Percentiles rank a stretch among this genome's conserved stretches.
These are phyloP conservation scores for Fratercula arctica DNA, from an alignment of 2,797 vertebrate genomes.

Conservation along the genomic window DNA sequence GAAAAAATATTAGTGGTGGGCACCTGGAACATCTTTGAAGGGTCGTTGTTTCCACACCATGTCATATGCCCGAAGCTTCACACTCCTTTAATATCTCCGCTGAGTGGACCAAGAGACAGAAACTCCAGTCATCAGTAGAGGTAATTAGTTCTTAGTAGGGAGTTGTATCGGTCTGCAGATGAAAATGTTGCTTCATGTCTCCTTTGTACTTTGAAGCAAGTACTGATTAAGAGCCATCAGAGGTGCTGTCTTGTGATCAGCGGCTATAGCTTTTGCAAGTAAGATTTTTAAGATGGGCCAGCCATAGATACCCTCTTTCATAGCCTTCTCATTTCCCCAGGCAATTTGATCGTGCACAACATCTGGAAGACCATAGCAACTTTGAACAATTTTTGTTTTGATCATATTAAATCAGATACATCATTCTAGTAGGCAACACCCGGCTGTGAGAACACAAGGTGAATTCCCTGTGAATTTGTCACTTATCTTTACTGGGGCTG, in stretches of 20 bases:
- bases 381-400: background rate
- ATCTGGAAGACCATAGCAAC: background rate
- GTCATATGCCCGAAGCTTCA: background rate
- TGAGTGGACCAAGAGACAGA: background rate
- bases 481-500: background rate
- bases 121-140: background rate
- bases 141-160: background rate
- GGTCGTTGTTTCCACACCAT: rapidly evolving
- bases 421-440: background rate
- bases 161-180: background rate
- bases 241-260: background rate
- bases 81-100: background rate
- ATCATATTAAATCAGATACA: background rate
- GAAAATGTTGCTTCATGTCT: background rate
- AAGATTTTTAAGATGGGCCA: background rate
- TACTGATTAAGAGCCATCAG: background rate
- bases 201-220: background rate
- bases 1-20: background rate
- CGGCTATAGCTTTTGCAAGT: background rate
- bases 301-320: background rate
- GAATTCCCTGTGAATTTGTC: background rate
- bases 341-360: background rate
- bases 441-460: background rate
- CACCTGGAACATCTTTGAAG: background rate
- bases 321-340: background rate